phyloP scores from a whole-genome alignment of 2,797 vertebrate species.

The Cyprinella venusta region DNA sequence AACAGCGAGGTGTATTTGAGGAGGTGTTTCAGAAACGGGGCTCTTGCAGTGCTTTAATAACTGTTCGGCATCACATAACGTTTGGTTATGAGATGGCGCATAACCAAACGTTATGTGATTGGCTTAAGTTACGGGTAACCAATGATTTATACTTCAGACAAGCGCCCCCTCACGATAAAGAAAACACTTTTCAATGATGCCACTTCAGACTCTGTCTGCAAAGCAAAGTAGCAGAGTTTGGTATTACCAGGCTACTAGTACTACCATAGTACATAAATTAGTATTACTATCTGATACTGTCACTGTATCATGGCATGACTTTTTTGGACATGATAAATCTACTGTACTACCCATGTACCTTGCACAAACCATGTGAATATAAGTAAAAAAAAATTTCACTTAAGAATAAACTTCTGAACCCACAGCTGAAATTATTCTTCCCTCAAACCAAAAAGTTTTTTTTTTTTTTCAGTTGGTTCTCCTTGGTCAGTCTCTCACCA shows the following conservation, averaged over 20 bases:
- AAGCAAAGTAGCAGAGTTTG: too few species aligned
- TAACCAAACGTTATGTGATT: too few species aligned
- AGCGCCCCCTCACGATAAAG: too few species aligned
- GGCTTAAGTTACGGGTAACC: too few species aligned
- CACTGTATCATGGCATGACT: not conserved
- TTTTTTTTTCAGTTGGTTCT: not conserved
- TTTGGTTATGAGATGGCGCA: too few species aligned
- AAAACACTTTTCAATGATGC: too few species aligned
- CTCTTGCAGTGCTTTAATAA: not conserved
- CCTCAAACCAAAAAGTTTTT: not conserved
- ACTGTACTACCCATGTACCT: not conserved
- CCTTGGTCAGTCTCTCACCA: constrained; percentile 6
- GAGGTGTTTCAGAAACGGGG: not conserved
- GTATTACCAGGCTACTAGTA: not conserved
- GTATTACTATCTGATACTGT: not conserved
- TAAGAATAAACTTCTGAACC: constrained; percentile 3
- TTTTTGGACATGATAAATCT: constrained; percentile 4
- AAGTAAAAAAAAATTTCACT: not conserved
- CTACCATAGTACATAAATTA: not conserved
- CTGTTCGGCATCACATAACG: not conserved
- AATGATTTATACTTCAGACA: too few species aligned
- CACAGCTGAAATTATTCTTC: constrained; percentile 26
- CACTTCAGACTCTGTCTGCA: too few species aligned
- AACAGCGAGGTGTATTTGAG: constrained; percentile 10
- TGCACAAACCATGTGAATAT: not conserved